phyloP scores from a whole-genome alignment of 1,140 invertebrate species.

The Calephelis virginiensis region DNA sequence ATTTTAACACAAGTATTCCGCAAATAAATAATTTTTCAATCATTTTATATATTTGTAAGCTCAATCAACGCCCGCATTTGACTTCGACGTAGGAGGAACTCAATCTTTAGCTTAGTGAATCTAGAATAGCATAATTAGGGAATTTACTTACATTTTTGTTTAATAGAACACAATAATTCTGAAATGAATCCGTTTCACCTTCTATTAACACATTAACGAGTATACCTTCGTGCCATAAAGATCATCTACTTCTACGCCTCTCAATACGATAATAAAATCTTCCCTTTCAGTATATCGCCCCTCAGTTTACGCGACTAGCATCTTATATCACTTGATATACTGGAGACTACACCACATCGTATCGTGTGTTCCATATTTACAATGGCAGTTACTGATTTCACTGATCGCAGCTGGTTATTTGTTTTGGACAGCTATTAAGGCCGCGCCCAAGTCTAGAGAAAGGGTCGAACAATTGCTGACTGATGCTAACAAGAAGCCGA shows the following conservation, averaged over 20 bases:
- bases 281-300: constrained; percentile 47
- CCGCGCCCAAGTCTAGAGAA: constrained; percentile 22
- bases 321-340: constrained; percentile 41
- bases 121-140: no score
- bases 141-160: no score
- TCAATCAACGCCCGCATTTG: no score
- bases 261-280: constrained; percentile 10
- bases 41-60: no score
- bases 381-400: constrained; percentile 41
- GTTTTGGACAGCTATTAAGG: constrained; percentile 58
- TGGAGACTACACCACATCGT: constrained; percentile 43
- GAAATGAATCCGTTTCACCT: no score
- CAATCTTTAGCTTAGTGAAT: no score
- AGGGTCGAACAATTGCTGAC: constrained; percentile 19
- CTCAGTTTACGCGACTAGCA: constrained; percentile 37
- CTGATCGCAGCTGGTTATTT: constrained; percentile 58
- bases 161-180: no score
- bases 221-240: not conserved
- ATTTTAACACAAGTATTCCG: no score
- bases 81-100: no score
- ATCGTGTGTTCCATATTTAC: constrained; percentile 31
- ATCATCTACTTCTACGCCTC: not conserved
- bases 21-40: no score
- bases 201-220: no score
- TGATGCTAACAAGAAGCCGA: constrained; percentile 6